Conservation (phyloP, 2,113 vertebrate species). For the Muscicapa adusta region DNA sequence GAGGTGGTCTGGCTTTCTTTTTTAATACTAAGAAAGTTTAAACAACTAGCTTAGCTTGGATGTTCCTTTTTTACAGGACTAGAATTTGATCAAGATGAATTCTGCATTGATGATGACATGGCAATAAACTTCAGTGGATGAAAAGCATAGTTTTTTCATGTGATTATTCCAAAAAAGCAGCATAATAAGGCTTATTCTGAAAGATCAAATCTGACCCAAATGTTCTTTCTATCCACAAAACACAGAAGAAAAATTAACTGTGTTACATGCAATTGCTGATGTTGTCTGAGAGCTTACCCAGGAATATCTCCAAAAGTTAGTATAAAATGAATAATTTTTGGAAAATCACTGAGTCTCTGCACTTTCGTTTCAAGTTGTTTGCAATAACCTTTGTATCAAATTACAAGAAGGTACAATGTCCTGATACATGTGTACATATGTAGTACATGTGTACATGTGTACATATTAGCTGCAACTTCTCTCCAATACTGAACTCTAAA, state of each 20-base stretch:
- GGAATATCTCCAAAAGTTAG: neutral
- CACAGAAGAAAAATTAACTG: too few relatives aligned
- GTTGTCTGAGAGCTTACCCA: neutral
- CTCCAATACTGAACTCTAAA: neutral
- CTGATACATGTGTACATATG: neutral
- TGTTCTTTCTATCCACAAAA: neutral
- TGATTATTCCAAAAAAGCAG: neutral
- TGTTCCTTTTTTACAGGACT: neutral
- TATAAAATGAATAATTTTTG: neutral
- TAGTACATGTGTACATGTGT: neutral
- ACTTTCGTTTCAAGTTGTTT: neutral
- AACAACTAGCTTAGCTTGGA: neutral
- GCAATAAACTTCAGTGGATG: neutral
- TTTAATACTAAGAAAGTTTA: neutral
- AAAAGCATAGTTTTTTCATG: neutral
- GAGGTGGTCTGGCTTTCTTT: neutral
- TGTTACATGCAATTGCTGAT: neutral
- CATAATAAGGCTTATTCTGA: neutral
- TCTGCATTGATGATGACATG: neutral
- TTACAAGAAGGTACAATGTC: neutral
- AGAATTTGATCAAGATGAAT: neutral
- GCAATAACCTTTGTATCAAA: neutral
- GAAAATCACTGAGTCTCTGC: neutral
- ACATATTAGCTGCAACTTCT: neutral
- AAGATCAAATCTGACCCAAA: neutral